These are phyloP conservation scores for Halcyon senegalensis DNA, from an alignment of 2,113 vertebrate genomes.

Conservation along the genomic window DNA sequence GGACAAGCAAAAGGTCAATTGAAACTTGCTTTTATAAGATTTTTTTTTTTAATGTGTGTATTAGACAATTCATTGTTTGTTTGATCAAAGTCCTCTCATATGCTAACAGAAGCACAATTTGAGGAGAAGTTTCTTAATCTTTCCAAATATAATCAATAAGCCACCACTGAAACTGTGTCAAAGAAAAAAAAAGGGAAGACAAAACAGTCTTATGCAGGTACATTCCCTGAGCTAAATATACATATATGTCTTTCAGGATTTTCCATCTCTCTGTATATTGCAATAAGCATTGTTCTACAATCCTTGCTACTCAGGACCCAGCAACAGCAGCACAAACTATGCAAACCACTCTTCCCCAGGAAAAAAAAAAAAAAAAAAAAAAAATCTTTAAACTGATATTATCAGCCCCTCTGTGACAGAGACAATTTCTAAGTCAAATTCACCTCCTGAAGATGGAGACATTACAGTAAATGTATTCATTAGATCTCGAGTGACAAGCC, in stretches of 20 bases:
- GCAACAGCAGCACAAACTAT: neutral
- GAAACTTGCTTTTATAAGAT: neutral
- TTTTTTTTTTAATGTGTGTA: neutral
- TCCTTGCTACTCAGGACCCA: neutral
- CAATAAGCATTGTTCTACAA: neutral
- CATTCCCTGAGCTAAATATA: neutral
- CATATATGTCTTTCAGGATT: neutral
- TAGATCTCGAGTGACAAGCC: constrained; percentile 19
- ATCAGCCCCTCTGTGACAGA: neutral
- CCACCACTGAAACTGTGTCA: neutral
- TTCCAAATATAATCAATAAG: constrained; percentile 36
- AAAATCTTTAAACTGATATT: constrained; percentile 21
- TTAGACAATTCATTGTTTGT: constrained; percentile 41
- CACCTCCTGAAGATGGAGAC: constrained; percentile 23
- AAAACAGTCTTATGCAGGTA: neutral
- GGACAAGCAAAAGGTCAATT: neutral
- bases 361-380: neutral
- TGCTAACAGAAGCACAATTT: neutral
- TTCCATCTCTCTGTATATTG: neutral
- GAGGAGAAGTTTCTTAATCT: constrained; percentile 41
- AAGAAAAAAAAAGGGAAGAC: neutral
- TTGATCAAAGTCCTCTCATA: constrained; percentile 35
- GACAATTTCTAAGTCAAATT: constrained; percentile 29
- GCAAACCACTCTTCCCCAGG: neutral
- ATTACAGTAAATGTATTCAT: constrained; percentile 17